Evolutionary conservation across 2,888 invertebrate species (phyloP).

Genomic region (Agrochola circellaris): DNA sequence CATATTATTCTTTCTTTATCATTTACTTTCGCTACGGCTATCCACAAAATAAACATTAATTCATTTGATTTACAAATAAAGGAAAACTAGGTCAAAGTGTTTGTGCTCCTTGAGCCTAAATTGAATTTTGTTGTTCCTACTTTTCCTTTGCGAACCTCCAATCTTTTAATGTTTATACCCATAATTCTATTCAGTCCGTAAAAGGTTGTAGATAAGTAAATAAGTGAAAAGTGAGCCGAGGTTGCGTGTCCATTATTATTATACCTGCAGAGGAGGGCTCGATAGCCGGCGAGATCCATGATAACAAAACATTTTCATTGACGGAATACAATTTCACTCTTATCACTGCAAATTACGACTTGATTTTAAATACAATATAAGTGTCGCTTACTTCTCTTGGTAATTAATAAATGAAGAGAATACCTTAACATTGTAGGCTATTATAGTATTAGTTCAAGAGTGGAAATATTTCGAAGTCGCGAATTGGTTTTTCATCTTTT

Average conservation of each 20-base stretch:
- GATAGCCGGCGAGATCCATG: conserved; percentile 70
- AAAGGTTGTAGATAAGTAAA: conserved; percentile 47
- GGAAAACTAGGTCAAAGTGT: conserved; percentile 28
- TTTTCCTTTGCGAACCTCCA: conserved; percentile 14
- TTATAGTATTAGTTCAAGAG: neutral
- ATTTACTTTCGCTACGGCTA: neutral
- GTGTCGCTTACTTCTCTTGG: conserved; percentile 1
- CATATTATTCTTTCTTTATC: neutral
- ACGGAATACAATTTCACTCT: conserved; percentile 70
- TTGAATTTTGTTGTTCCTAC: neutral
- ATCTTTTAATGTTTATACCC: conserved; percentile 32
- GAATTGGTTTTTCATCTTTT: neutral
- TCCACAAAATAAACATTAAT: conserved; percentile 14
- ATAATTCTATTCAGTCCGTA: conserved; percentile 35
- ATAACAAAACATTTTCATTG: conserved; percentile 69
- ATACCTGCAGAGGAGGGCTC: conserved; percentile 56
- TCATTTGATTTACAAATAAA: conserved; percentile 25
- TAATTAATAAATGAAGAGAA: neutral
- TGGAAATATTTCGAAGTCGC: neutral
- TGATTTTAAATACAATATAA: conserved; percentile 26
- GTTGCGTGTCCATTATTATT: conserved; percentile 79
- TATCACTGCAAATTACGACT: conserved; percentile 44
- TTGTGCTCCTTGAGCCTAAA: conserved; percentile 4
- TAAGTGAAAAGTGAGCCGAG: conserved; percentile 56
- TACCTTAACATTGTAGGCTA: neutral